Percentiles rank a stretch among this genome's conserved stretches.
Conservation (phyloP, 2,888 invertebrate genomes). For the Onchidella celtica region DNA sequence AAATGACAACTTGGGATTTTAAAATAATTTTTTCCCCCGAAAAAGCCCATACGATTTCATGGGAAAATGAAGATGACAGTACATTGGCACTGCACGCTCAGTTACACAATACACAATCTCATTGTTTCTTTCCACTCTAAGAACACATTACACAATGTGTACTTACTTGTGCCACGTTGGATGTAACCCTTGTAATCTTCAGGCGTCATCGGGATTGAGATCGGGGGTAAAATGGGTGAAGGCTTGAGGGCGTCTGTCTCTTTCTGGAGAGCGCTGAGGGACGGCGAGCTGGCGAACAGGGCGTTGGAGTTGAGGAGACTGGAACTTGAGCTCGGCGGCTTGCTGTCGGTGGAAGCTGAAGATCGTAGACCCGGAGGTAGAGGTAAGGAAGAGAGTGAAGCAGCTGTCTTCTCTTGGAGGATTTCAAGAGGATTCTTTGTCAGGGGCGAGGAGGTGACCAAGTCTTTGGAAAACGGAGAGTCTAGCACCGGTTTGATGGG, state of each 20-base stretch:
- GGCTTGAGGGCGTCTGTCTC: conserved; percentile 55
- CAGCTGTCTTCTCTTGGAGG: conserved; percentile 46
- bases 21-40: too few relatives aligned
- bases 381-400: conserved; percentile 44
- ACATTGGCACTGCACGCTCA: too few relatives aligned
- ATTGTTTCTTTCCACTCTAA: too few relatives aligned
- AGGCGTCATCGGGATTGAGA: conserved; percentile 50
- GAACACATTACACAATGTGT: too few relatives aligned
- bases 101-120: too few relatives aligned
- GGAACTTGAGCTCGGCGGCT: conserved; percentile 21
- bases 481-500: conserved; percentile 1
- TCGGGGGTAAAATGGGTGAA: conserved; percentile 50
- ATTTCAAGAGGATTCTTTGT: conserved; percentile 44
- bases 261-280: conserved; percentile 52
- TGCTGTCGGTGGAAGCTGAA: neutral
- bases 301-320: conserved; percentile 44
- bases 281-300: conserved; percentile 49
- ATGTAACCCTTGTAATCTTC: conserved; percentile 56
- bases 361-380: conserved; percentile 30
- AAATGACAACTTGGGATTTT: too few relatives aligned
- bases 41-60: too few relatives aligned
- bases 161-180: conserved; percentile 56
- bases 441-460: neutral
- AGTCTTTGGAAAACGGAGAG: conserved; percentile 17
- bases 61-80: too few relatives aligned